Evolutionary conservation across 2,113 vertebrate genomes (phyloP).

Genomic region (Gasterosteus aculeatus): DNA sequence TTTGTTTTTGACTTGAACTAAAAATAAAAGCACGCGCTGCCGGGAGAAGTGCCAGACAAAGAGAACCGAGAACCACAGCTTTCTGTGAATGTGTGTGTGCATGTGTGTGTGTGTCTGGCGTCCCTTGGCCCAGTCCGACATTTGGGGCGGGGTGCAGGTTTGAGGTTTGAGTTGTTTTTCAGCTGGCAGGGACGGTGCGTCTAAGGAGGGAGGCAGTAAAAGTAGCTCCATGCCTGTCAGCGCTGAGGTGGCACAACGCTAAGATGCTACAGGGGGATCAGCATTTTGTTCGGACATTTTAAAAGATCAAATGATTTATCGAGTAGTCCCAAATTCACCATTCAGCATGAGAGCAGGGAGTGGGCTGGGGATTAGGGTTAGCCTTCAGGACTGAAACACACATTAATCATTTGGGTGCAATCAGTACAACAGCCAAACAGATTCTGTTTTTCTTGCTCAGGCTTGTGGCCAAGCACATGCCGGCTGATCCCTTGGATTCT

Average conservation of each 20-base stretch:
- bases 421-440: constrained; percentile 36
- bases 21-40: background rate
- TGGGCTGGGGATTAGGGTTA: background rate
- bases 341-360: background rate
- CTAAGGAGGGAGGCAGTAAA: constrained; percentile 73
- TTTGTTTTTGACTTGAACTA: constrained; percentile 1
- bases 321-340: background rate
- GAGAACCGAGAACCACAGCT: constrained; percentile 7
- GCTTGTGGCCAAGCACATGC: constrained; percentile 40
- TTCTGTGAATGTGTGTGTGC: constrained; percentile 4
- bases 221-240: constrained; percentile 68
- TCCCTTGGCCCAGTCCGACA: constrained; percentile 34
- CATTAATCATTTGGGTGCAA: constrained; percentile 45
- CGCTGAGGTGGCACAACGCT: constrained; percentile 68
- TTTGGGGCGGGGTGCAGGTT: constrained; percentile 50
- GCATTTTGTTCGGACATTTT: no score
- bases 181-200: constrained; percentile 42
- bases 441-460: constrained; percentile 49
- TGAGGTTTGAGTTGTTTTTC: constrained; percentile 57
- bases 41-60: constrained; percentile 12
- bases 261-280: constrained; percentile 4
- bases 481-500: constrained; percentile 61
- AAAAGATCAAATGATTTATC: no score
- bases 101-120: constrained; percentile 12
- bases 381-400: constrained; percentile 15